Conservation (phyloP, 2,888 invertebrate species). For the Prosapia bicincta region DNA sequence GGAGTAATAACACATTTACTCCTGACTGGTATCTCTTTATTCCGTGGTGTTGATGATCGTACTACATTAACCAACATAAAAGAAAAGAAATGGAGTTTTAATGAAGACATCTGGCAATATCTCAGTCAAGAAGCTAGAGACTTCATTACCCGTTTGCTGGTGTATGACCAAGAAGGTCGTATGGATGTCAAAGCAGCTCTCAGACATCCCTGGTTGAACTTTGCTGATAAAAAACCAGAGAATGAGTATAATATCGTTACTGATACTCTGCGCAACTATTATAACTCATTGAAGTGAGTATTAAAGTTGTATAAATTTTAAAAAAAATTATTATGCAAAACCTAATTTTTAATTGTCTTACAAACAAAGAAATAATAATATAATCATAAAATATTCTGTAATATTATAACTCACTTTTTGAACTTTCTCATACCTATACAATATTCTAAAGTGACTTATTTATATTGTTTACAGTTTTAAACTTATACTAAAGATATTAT, state of each 20-base stretch:
- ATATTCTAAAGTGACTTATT: too few relatives aligned
- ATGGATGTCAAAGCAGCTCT: constrained; percentile 79
- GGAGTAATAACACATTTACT: constrained; percentile 89
- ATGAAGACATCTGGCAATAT: constrained; percentile 69
- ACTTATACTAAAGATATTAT: too few relatives aligned
- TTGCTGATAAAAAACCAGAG: constrained; percentile 60
- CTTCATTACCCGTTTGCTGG: constrained; percentile 79
- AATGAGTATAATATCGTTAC: constrained; percentile 70
- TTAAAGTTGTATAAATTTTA: too few relatives aligned
- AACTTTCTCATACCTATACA: too few relatives aligned
- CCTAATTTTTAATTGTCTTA: too few relatives aligned
- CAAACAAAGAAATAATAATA: too few relatives aligned
- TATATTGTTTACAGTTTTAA: too few relatives aligned
- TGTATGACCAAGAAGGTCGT: constrained; percentile 68
- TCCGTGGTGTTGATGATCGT: constrained; percentile 80
- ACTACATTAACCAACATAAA: constrained; percentile 67
- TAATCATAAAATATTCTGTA: too few relatives aligned
- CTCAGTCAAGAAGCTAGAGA: constrained; percentile 84
- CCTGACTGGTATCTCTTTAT: constrained; percentile 86
- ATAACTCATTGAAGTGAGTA: constrained; percentile 59
- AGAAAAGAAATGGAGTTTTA: constrained; percentile 64
- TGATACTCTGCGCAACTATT: constrained; percentile 72
- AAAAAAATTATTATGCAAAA: too few relatives aligned
- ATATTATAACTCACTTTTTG: too few relatives aligned
- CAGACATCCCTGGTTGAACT: constrained; percentile 83